Percentiles rank a stretch among this genome's conserved stretches.
phyloP scores from a whole-genome alignment of 23 tunicate genomes.

The Diplosoma virens region DNA sequence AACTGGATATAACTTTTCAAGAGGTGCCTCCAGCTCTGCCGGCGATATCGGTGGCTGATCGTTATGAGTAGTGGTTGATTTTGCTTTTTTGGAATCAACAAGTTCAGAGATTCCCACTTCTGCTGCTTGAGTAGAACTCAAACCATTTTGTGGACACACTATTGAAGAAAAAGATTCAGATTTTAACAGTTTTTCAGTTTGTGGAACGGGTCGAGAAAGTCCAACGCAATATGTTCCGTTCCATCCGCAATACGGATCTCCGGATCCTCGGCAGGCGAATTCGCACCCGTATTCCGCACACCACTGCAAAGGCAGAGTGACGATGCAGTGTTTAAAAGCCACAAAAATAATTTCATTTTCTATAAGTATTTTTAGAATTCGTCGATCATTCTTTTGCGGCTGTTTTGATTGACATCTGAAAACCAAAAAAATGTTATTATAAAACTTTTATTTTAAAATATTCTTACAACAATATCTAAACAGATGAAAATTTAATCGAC shows the following conservation, averaged over 20 bases:
- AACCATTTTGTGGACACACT: too few relatives aligned
- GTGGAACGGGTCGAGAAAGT: neutral
- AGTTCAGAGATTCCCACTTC: too few relatives aligned
- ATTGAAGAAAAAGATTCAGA: neutral
- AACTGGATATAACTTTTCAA: too few relatives aligned
- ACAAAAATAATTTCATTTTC: conserved; percentile 31
- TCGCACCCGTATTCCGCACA: conserved; percentile 52
- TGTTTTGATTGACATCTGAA: conserved; percentile 1
- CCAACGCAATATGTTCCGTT: conserved; percentile 41
- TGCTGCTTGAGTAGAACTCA: too few relatives aligned
- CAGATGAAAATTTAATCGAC: too few relatives aligned
- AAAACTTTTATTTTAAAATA: neutral
- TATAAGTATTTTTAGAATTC: conserved; percentile 26
- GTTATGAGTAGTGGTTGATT: too few relatives aligned
- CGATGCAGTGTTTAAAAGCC: conserved; percentile 62
- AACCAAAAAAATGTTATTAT: neutral
- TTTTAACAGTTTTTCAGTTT: neutral
- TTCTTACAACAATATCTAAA: neutral
- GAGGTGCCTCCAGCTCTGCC: too few relatives aligned
- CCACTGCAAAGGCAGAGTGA: conserved; percentile 44
- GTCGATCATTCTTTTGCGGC: conserved; percentile 12
- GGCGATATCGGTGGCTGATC: too few relatives aligned
- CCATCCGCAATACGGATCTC: conserved; percentile 91
- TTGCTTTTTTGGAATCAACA: too few relatives aligned
- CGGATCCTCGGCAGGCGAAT: conserved; percentile 65